A percentile compares a stretch with the other conserved stretches of the same genome.
Evolutionary conservation across 2,113 vertebrate genomes (phyloP).

Genomic region (Cheilinus undulatus): DNA sequence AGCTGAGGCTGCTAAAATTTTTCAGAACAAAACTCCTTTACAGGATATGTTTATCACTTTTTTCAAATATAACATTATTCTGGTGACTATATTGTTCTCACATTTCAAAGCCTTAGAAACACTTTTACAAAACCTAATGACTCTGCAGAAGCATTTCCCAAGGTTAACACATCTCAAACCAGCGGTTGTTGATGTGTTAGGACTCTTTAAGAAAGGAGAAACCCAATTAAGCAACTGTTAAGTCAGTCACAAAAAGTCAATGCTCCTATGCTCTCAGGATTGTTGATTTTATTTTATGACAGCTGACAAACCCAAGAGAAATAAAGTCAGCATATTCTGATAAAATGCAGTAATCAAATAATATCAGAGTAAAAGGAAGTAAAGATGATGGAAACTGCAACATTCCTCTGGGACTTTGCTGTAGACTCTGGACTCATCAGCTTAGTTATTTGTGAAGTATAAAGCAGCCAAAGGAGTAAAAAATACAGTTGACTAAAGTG

Average conservation of each 20-base stretch:
- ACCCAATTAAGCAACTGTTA: neutral
- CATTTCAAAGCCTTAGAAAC: neutral
- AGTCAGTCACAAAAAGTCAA: neutral
- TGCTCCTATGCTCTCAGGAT: too few relatives aligned
- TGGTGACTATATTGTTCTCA: neutral
- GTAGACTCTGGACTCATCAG: neutral
- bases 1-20: neutral
- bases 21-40: neutral
- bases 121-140: neutral
- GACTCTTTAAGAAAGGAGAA: neutral
- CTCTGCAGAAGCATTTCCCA: neutral
- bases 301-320: neutral
- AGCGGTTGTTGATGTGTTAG: neutral
- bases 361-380: neutral
- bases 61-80: neutral
- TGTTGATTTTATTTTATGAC: neutral
- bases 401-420: neutral
- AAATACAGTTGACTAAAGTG: neutral
- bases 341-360: constrained; percentile 2
- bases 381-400: neutral
- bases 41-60: neutral
- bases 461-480: neutral
- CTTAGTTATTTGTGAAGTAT: neutral
- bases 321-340: constrained; percentile 15
- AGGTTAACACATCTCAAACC: constrained; percentile 4